Base-by-base conservation (phyloP, 2,113 vertebrate species). In the Ageneiosus marmoratus region DNA sequence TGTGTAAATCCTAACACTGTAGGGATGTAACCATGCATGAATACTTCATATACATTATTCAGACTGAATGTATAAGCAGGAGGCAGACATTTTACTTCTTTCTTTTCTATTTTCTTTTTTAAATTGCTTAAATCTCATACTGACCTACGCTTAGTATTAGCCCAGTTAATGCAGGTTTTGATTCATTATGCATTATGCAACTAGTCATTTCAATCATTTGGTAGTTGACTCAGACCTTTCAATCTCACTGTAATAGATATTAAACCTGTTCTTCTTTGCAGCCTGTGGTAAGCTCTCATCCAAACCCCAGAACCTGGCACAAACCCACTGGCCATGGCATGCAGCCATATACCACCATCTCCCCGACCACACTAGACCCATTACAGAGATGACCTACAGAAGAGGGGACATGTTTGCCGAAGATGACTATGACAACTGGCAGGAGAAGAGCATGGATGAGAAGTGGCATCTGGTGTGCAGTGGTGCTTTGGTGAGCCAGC, bases 401-500 rank as follows among this genome's bases (percentile, higher is more conserved):
- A 1, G 94, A 92, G 94, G 89, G 93, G 89, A 89, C 84, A 88
- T 85, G 53, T 84, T 72, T 80, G 56, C 53, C 0, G n/a, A 87
- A 83, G 88, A 89, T 76, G 89, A 90, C 70, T 84, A 69, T 55
- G 67, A 70, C 6, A 34, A 76, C 24, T 77, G 46, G 65, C 46
- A 80, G 24, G 69, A 80, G 15, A 55, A 51, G 62, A 92, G 92
- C 58, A 91, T 93, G 0, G 75, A 91, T 6, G 79, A 82, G 53
- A 62, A 5, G 6, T 97, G 96, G 96, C 88, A 94, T 86, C 93
- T 97, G n/a, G 94, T 95, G 84, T 98, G 97, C 93, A 98, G 96
- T 0, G 97, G 96, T 0, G 96, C 96, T 75, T 90, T 97, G 90
- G 92, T 99, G 60, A 95, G 94, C 0, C 96, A 97, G 88, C 94